phyloP scores from a whole-genome alignment of 2,797 vertebrate genomes.

The Monodelphis domestica region DNA sequence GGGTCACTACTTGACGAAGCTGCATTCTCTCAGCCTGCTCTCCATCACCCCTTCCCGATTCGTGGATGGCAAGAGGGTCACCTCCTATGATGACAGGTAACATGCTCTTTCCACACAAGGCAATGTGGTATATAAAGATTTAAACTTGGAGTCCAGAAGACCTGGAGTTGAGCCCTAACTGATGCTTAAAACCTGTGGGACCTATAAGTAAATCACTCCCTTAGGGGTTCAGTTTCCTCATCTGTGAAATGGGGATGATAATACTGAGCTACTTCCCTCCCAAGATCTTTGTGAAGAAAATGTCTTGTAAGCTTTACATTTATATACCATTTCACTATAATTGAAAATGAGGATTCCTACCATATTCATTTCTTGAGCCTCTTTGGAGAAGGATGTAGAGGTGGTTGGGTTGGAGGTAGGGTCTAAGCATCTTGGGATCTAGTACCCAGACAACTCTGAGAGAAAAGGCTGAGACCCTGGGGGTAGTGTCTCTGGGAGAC shows the following conservation, averaged over 20 bases:
- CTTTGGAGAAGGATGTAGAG: background rate
- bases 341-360: background rate
- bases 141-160: background rate
- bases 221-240: background rate
- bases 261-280: background rate
- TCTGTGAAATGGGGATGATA: background rate
- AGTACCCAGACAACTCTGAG: background rate
- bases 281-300: background rate
- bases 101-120: background rate
- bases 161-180: background rate
- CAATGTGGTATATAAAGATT: background rate
- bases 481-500: background rate
- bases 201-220: background rate
- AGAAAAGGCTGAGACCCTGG: background rate
- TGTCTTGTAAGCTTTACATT: background rate
- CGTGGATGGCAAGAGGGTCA: conserved; percentile 90
- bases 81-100: conserved; percentile 94
- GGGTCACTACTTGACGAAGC: conserved; percentile 88
- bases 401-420: background rate
- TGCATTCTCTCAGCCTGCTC: conserved; percentile 89
- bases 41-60: conserved; percentile 92
- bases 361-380: background rate
- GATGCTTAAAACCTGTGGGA: background rate
- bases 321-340: background rate
- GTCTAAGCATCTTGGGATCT: background rate